phyloP scores from a whole-genome alignment of 2,888 invertebrate species.

The Tanypteryx hageni region DNA sequence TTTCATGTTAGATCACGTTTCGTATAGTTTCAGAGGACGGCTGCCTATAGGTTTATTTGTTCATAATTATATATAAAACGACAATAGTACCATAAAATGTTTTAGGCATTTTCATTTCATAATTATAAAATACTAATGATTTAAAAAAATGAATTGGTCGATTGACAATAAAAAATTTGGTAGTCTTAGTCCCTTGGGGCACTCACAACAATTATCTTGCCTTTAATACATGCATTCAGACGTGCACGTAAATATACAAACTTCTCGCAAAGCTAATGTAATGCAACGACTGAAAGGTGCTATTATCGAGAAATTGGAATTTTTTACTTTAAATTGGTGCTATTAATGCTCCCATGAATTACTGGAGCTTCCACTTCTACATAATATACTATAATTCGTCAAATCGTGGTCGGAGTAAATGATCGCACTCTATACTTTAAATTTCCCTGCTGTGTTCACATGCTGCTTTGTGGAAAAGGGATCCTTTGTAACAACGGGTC shows the following conservation, averaged over 20 bases:
- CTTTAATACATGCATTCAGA: too few species aligned
- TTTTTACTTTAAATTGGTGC: neutral
- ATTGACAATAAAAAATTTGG: too few species aligned
- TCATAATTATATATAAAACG: too few species aligned
- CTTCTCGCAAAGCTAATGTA: neutral
- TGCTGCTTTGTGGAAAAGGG: neutral
- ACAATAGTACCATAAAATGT: too few species aligned
- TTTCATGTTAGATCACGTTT: too few species aligned
- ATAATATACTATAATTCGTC: neutral
- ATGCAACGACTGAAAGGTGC: neutral
- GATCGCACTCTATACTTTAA: neutral
- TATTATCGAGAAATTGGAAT: neutral
- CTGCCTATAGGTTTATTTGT: too few species aligned
- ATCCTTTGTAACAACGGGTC: neutral
- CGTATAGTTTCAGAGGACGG: too few species aligned
- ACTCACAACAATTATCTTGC: too few species aligned
- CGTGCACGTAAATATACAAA: neutral
- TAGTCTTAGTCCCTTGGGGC: too few species aligned
- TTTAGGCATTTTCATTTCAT: too few species aligned
- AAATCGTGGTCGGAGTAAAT: neutral
- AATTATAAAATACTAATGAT: too few species aligned
- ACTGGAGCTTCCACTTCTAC: neutral
- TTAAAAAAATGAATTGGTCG: too few species aligned
- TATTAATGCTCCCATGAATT: neutral
- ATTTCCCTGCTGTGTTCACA: neutral